phyloP scores from a whole-genome alignment of 2,113 vertebrate genomes.

The Xiphias gladius region DNA sequence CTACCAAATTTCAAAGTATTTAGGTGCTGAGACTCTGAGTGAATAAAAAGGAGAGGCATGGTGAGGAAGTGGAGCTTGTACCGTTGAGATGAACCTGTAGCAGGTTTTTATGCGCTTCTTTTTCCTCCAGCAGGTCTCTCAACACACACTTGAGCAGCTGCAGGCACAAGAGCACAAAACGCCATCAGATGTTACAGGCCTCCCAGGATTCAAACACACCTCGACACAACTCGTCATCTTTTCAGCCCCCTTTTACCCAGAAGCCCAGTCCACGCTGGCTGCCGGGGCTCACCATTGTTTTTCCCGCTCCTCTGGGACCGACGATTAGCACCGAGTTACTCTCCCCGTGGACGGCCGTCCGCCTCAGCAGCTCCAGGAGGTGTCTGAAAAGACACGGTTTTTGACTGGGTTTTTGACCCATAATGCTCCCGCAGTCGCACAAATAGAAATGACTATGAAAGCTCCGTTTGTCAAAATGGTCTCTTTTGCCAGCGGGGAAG shows the following conservation, averaged over 20 bases:
- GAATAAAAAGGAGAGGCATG: background rate
- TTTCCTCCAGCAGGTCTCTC: slow-evolving; percentile 86
- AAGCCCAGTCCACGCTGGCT: background rate
- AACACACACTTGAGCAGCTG: slow-evolving; percentile 90
- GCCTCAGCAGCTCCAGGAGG: slow-evolving; percentile 91
- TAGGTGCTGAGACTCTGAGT: background rate
- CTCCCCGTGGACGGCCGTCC: slow-evolving; percentile 91
- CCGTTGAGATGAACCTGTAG: slow-evolving; percentile 94
- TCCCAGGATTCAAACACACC: background rate
- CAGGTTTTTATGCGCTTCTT: slow-evolving; percentile 86
- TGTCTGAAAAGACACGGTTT: slow-evolving; percentile 83
- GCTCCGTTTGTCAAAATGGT: background rate
- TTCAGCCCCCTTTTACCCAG: background rate
- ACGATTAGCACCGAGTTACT: slow-evolving; percentile 96
- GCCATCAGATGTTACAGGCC: background rate
- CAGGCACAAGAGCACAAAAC: slow-evolving; percentile 24
- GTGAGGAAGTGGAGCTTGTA: background rate
- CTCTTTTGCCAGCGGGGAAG: background rate
- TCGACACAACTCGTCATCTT: slow-evolving; percentile 4
- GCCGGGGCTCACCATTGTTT: slow-evolving; percentile 87
- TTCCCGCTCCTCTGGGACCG: slow-evolving; percentile 93
- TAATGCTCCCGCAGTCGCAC: slow-evolving; percentile 2
- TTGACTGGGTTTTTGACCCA: slow-evolving; percentile 53
- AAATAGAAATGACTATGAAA: background rate
- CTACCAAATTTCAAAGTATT: too few relatives aligned